Evolutionary conservation across 2,113 vertebrate species (phyloP), one percentile per base, ranked within the genome.

Genomic region (Ophiodon elongatus): DNA sequence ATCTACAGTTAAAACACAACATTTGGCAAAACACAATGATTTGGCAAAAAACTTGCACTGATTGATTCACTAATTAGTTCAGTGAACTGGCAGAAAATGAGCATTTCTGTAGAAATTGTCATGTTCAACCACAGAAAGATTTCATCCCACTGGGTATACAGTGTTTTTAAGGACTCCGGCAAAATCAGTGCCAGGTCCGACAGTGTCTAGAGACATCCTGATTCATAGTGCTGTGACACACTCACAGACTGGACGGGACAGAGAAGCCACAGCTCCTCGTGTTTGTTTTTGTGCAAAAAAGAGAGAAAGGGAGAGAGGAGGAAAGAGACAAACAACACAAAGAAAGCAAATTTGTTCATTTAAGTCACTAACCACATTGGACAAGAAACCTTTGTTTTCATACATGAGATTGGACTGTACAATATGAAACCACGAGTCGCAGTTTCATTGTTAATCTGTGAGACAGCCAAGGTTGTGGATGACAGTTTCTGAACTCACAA

Each of bases 21-120:
- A 91, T 92, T 95, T 96, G 94, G 95, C 95, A 96, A 96, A 94
- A 94, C 91, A 94, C 93, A 94, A 88, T 79, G 83, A 94, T 96
- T 96, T 95, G 94, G 94, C 94, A 94, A 95, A 93, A 88, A 76
- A 80, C 52, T 76, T 80, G 83, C 63, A 90, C 83, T 87, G 85
- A 94, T 86, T 91, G 73, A 90, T 76, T 88, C 76, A 93, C 78
- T 73, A 90, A 84, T 85, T 69, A 39, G 54, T 90, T 84, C 73
- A 88, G 79, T 83, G 65, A 90, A 84, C 76, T 88, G 86, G 86
- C 87, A 90, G 85, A 86, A 89, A 69, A 88, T 67, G 21, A 78
- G 65, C 57, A 79, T 85, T 83, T 87, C 66, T 85, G 79, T 37
- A 82, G 72, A 89, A 74, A 73, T 56, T 50, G 65, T 84, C 78